Evolutionary conservation across 2,113 vertebrate genomes (phyloP).

Genomic region (Panurus biarmicus): DNA sequence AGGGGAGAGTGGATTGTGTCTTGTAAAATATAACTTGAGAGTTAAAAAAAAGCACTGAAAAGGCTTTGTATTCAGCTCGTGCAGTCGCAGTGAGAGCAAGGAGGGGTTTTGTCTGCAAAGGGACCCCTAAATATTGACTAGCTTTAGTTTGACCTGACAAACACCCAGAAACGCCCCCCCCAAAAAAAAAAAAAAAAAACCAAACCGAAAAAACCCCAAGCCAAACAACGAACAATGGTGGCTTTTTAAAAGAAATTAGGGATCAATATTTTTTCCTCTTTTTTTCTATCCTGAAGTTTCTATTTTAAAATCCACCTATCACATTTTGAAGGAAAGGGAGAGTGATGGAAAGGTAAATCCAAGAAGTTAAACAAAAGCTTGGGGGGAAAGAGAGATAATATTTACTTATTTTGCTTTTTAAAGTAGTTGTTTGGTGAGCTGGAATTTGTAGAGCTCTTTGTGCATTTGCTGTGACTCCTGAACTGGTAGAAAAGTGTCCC

Average conservation of each 20-base stretch:
- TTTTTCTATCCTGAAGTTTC: not conserved
- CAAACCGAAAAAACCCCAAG: not conserved
- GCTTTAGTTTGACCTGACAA: not conserved
- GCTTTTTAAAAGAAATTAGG: not conserved
- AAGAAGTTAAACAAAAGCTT: not conserved
- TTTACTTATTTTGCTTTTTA: not conserved
- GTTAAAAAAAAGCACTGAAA: not conserved
- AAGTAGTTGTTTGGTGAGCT: not conserved
- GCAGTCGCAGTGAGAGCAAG: not conserved
- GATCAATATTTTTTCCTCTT: too few relatives aligned
- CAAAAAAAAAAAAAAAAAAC: not conserved
- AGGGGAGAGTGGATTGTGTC: not conserved
- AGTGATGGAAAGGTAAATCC: not conserved
- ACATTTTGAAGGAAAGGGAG: not conserved
- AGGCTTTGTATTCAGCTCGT: not conserved
- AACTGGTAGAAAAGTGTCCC: not conserved
- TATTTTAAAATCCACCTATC: not conserved
- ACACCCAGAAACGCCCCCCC: not conserved
- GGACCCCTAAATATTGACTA: not conserved
- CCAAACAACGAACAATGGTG: accelerated
- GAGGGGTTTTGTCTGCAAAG: not conserved
- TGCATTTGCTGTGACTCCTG: not conserved
- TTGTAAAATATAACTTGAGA: not conserved
- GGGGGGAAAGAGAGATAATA: not conserved
- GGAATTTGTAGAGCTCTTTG: not conserved